Percentiles rank a stretch among this genome's conserved stretches.
These are phyloP conservation scores for Sitobion miscanthi DNA, from an alignment of 1,140 invertebrate genomes.

Conservation along the genomic window DNA sequence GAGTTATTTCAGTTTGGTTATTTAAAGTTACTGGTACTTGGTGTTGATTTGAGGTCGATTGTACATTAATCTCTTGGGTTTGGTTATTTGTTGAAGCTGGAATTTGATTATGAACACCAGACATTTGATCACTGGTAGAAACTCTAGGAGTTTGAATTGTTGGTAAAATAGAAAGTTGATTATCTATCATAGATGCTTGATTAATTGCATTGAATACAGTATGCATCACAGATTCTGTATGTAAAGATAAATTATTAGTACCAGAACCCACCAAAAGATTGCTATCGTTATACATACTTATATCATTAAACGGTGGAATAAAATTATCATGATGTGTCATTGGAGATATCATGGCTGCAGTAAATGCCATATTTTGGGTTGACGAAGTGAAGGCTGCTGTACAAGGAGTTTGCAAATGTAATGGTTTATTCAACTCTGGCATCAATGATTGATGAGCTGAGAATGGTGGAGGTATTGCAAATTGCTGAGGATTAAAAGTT, in stretches of 20 bases:
- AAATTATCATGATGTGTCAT: constrained; percentile 58
- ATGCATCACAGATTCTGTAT: constrained; percentile 31
- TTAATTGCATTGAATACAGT: constrained; percentile 46
- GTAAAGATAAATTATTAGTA: constrained; percentile 35
- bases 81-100: background rate
- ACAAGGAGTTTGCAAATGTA: constrained; percentile 65
- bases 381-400: constrained; percentile 79
- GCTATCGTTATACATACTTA: constrained; percentile 46
- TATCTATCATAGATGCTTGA: constrained; percentile 41
- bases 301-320: constrained; percentile 46
- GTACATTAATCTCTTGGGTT: constrained; percentile 19
- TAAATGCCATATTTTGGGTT: constrained; percentile 77
- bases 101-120: background rate
- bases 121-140: background rate
- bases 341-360: constrained; percentile 74
- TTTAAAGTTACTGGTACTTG: constrained; percentile 56
- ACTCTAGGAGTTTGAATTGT: constrained; percentile 10
- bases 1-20: constrained; percentile 55
- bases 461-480: constrained; percentile 44
- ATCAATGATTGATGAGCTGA: constrained; percentile 28
- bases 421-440: constrained; percentile 64
- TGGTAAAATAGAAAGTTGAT: constrained; percentile 32
- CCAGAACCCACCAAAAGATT: constrained; percentile 26
- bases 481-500: constrained; percentile 50
- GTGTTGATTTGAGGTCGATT: constrained; percentile 41